These are phyloP conservation scores for Perca fluviatilis DNA, from an alignment of 2,113 vertebrate genomes.

Conservation along the genomic window DNA sequence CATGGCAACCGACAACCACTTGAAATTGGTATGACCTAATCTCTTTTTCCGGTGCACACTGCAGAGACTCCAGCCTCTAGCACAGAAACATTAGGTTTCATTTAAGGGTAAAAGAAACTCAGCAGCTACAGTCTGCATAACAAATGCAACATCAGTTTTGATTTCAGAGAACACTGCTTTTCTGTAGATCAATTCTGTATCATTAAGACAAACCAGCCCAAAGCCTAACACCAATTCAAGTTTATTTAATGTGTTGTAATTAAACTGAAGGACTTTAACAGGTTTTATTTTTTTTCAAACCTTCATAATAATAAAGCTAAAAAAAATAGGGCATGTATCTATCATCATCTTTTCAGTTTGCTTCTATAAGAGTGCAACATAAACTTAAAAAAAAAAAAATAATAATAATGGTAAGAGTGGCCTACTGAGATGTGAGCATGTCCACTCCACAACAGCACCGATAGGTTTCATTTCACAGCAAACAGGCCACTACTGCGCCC, in stretches of 20 bases:
- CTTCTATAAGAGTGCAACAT: not conserved
- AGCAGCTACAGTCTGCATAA: slow-evolving; percentile 9
- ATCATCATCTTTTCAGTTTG: not conserved
- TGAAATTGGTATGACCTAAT: slow-evolving; percentile 11
- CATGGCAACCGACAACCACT: not conserved
- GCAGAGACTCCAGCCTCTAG: not conserved
- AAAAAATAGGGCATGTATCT: not conserved
- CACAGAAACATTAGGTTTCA: slow-evolving; percentile 49
- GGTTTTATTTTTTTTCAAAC: not conserved
- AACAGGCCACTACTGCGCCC: slow-evolving; percentile 37
- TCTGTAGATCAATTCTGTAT: not conserved
- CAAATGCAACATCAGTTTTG: not conserved
- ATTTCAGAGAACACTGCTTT: slow-evolving; percentile 12
- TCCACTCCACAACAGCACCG: slow-evolving; percentile 3
- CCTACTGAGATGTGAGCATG: not conserved
- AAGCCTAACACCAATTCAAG: not conserved
- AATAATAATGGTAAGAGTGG: not conserved
- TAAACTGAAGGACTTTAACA: not conserved
- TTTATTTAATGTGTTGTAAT: not conserved
- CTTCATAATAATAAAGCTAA: not conserved
- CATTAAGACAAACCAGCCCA: slow-evolving; percentile 3
- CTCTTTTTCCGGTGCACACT: slow-evolving; percentile 14
- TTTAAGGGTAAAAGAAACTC: slow-evolving; percentile 64
- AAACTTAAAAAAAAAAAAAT: not conserved
- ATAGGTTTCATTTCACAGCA: slow-evolving; percentile 75